Conservation (phyloP, 2,113 vertebrate genomes). For the Penelope pileata region DNA sequence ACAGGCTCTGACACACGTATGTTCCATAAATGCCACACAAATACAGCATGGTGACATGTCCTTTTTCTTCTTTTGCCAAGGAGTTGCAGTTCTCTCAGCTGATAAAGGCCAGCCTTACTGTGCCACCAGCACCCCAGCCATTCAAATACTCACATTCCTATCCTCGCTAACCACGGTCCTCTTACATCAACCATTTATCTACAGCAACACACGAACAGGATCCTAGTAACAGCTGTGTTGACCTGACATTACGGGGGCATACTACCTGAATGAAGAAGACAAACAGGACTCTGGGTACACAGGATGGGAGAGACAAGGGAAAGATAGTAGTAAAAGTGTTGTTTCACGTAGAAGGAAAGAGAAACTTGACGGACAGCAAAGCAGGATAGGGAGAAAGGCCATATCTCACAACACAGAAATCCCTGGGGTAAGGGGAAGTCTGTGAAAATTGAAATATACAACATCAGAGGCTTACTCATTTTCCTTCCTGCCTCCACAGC, state of each 20-base stretch:
- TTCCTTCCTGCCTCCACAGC: not conserved
- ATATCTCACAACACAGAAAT: not conserved
- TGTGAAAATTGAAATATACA: not conserved
- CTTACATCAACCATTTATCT: not conserved
- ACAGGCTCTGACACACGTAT: not conserved
- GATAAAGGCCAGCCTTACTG: not conserved
- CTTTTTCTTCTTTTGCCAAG: not conserved
- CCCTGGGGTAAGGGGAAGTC: not conserved
- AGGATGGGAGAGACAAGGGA: not conserved
- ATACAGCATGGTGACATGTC: rapidly evolving
- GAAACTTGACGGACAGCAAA: not conserved
- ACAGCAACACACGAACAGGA: not conserved
- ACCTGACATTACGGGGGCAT: not conserved
- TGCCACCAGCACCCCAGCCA: not conserved
- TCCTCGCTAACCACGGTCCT: not conserved
- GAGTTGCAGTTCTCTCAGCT: rapidly evolving
- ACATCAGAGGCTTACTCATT: not conserved
- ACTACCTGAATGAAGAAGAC: not conserved
- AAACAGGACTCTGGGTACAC: not conserved
- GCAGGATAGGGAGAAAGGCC: not conserved
- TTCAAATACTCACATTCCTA: not conserved
- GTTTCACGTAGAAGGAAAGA: not conserved
- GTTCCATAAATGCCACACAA: not conserved
- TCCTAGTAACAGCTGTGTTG: not conserved
- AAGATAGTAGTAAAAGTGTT: not conserved